Evolutionary conservation across 2,888 invertebrate species (phyloP).

Genomic region (Monoplex corrugatus): DNA sequence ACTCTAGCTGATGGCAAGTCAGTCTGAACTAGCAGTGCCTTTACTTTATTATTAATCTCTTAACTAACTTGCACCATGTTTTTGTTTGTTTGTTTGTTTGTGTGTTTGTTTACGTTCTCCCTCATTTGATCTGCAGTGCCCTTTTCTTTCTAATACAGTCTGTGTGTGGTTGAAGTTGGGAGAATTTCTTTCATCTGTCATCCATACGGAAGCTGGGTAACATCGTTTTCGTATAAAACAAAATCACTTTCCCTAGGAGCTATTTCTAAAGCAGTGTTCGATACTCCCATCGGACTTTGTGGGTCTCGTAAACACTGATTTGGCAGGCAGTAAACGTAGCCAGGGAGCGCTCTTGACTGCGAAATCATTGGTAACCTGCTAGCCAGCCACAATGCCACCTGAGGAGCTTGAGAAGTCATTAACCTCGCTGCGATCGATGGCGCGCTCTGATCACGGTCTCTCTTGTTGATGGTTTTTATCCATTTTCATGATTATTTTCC

Average conservation of each 20-base stretch:
- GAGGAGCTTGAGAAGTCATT: slow-evolving; percentile 3
- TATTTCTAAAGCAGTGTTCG: not conserved
- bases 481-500: slow-evolving; percentile 49
- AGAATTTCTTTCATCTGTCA: not conserved
- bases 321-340: slow-evolving; percentile 10
- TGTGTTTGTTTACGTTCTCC: too few relatives aligned
- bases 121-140: too few relatives aligned
- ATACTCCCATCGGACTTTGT: not conserved
- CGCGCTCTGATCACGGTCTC: not conserved
- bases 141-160: too few relatives aligned
- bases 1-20: too few relatives aligned
- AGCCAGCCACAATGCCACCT: slow-evolving; percentile 28
- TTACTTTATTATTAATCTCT: too few relatives aligned
- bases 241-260: not conserved
- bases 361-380: slow-evolving; percentile 32
- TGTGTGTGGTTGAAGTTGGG: too few relatives aligned
- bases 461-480: slow-evolving; percentile 43
- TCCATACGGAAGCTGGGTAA: not conserved
- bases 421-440: not conserved
- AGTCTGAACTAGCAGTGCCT: too few relatives aligned
- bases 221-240: slow-evolving; percentile 26
- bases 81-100: too few relatives aligned
- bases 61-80: too few relatives aligned
- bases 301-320: slow-evolving; percentile 22
- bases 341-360: slow-evolving; percentile 3